A percentile compares a stretch with the other conserved stretches of the same genome.
Evolutionary conservation across 2,797 vertebrate species (phyloP).

Genomic region (Pangasius krempfi): DNA sequence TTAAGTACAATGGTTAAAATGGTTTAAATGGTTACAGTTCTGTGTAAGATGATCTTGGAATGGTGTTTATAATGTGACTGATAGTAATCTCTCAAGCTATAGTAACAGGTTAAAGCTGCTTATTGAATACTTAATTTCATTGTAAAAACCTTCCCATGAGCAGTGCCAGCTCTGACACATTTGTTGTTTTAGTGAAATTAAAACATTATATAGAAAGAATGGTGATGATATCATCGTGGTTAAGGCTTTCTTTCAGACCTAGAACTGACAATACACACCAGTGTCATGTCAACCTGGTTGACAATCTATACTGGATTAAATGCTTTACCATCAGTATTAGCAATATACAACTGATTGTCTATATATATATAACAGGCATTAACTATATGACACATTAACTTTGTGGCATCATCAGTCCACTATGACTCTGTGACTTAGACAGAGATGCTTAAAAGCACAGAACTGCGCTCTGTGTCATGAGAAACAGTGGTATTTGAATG

Average conservation of each 20-base stretch:
- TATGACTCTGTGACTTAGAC: neutral
- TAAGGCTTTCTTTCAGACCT: conserved; percentile 57
- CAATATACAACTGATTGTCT: neutral
- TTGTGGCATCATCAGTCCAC: neutral
- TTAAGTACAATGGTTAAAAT: neutral
- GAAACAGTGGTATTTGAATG: neutral
- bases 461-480: neutral
- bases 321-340: neutral
- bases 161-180: neutral
- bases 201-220: conserved; percentile 45
- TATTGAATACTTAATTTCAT: neutral
- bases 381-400: neutral
- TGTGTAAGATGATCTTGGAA: neutral
- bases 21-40: neutral
- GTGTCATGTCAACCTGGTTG: too few species aligned
- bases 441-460: neutral
- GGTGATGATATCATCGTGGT: conserved; percentile 62
- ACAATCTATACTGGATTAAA: neutral
- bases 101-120: conserved; percentile 10
- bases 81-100: conserved; percentile 21
- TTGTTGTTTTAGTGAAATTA: conserved; percentile 53
- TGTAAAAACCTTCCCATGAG: conserved; percentile 53
- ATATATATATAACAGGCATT: neutral
- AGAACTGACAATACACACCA: neutral
- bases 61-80: neutral